Percentiles rank a stretch among this genome's conserved stretches.
Conservation (phyloP, 2,113 vertebrate species). For the Ctenodactylus gundi region DNA sequence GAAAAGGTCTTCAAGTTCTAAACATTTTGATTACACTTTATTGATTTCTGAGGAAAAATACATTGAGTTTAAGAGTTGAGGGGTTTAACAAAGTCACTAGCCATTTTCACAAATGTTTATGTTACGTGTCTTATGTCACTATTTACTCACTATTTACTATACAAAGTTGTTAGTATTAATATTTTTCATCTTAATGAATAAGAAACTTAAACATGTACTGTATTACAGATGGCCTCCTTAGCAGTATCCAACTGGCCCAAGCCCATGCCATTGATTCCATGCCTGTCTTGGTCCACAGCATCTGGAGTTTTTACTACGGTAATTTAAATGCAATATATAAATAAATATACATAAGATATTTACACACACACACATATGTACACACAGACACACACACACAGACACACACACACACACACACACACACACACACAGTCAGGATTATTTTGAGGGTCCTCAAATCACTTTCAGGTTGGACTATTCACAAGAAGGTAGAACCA, state of each 20-base stretch:
- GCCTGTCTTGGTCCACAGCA: conserved; percentile 98
- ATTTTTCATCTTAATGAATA: conserved; percentile 15
- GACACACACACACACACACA: no score
- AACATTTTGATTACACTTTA: neutral
- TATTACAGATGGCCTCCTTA: conserved; percentile 95
- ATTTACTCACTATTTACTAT: neutral
- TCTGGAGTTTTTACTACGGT: conserved; percentile 98
- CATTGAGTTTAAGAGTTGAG: conserved; percentile 41
- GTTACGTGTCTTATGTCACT: conserved; percentile 27
- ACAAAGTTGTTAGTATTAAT: conserved; percentile 2
- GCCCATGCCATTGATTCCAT: conserved; percentile 95
- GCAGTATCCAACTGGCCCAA: conserved; percentile 98
- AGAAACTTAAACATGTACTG: conserved; percentile 10
- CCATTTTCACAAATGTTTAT: neutral
- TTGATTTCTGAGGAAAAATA: no score
- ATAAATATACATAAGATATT: no score
- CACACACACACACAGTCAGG: no score
- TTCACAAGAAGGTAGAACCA: conserved; percentile 19
- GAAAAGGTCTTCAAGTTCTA: neutral
- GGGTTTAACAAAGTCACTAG: neutral
- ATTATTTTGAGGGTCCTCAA: neutral
- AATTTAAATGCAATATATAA: conserved; percentile 77
- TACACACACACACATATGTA: no score
- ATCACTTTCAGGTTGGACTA: neutral
- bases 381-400: no score